These are phyloP conservation scores for Andricus curvator DNA, from an alignment of 2,888 invertebrate species.

Conservation along the genomic window DNA sequence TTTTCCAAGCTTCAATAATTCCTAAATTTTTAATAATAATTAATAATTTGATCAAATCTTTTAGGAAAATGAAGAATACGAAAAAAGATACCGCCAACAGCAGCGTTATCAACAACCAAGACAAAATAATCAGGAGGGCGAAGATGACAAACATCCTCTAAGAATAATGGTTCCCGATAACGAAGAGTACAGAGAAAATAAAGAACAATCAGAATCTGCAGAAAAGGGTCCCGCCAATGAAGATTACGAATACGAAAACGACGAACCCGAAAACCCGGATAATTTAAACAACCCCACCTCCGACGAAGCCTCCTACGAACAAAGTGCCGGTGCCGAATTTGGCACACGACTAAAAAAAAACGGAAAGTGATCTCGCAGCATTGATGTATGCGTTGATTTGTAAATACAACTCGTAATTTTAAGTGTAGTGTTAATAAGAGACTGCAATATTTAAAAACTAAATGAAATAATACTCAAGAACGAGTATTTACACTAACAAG, in stretches of 20 bases:
- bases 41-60: not conserved
- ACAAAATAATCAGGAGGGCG: conserved; percentile 64
- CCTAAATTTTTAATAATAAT: too few species aligned
- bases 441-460: not conserved
- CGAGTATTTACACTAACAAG: not conserved
- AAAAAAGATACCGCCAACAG: conserved; percentile 56
- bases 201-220: conserved; percentile 63
- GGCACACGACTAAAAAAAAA: conserved; percentile 67
- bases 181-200: conserved; percentile 73
- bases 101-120: conserved; percentile 64
- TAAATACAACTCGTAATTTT: conserved; percentile 28
- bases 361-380: conserved; percentile 47
- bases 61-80: conserved; percentile 51
- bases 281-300: not conserved
- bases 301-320: conserved; percentile 42
- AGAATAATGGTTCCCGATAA: conserved; percentile 79
- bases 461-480: not conserved
- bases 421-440: conserved; percentile 17
- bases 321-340: conserved; percentile 59
- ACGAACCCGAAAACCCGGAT: conserved; percentile 51
- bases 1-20: not conserved
- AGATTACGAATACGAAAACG: conserved; percentile 68
- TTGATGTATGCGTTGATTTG: not conserved
- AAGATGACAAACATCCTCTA: conserved; percentile 72
- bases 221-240: conserved; percentile 55